A percentile compares a stretch with the other conserved stretches of the same genome.
phyloP scores from a whole-genome alignment of 2,797 vertebrate species.

The Gymnodraco acuticeps region DNA sequence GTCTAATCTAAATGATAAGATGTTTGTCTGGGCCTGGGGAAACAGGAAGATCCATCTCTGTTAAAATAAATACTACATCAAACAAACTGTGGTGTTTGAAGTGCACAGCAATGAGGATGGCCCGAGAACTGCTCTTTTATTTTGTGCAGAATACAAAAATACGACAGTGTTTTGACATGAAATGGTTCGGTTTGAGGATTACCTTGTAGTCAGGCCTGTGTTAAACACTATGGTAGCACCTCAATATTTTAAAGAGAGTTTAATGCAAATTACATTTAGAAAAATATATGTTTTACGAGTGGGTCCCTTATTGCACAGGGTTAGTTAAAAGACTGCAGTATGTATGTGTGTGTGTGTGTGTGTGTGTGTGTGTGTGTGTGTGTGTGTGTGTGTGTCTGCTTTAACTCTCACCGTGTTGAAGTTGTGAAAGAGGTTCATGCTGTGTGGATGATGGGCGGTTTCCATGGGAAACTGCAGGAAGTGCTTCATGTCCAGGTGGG shows the following conservation, averaged over 20 bases:
- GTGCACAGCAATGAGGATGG: slow-evolving; percentile 40
- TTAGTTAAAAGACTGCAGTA: slow-evolving; percentile 9
- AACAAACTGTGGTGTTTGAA: slow-evolving; percentile 68
- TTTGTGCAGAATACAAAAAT: slow-evolving; percentile 38
- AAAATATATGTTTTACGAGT: background rate
- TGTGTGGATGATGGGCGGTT: slow-evolving; percentile 85
- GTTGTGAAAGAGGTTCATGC: slow-evolving; percentile 91
- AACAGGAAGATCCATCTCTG: slow-evolving; percentile 54
- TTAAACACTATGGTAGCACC: background rate
- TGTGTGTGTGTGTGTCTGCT: slow-evolving; percentile 30
- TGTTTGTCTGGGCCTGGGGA: slow-evolving; percentile 63
- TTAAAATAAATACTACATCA: slow-evolving; percentile 69
- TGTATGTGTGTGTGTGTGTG: slow-evolving; percentile 7
- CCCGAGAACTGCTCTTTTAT: slow-evolving; percentile 44
- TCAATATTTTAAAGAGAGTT: background rate
- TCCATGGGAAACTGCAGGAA: slow-evolving; percentile 93
- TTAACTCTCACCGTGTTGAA: slow-evolving; percentile 90
- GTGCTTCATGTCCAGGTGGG: slow-evolving; percentile 92
- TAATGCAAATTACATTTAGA: background rate
- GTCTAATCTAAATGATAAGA: slow-evolving; percentile 73
- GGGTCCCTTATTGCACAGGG: background rate
- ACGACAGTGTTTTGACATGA: slow-evolving; percentile 25
- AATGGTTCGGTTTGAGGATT: slow-evolving; percentile 16
- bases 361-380: too few relatives aligned
- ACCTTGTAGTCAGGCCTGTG: background rate